These are phyloP conservation scores for Dromius quadrimaculatus DNA, from an alignment of 2,888 invertebrate species.

Conservation along the genomic window DNA sequence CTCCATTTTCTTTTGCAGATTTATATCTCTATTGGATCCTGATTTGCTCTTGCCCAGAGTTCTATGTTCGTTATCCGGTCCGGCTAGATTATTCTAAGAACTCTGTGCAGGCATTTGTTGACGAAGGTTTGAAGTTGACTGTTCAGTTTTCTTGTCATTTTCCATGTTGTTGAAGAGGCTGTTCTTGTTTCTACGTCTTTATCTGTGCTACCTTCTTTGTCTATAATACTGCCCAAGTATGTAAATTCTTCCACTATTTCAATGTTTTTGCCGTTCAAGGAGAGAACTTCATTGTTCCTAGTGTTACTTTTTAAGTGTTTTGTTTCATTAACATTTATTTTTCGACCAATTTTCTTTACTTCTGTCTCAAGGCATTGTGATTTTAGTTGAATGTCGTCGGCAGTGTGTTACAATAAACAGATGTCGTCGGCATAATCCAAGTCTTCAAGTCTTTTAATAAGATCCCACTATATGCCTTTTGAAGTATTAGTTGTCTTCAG, in stretches of 20 bases:
- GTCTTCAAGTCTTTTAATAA: conserved; percentile 4
- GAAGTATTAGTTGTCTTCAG: not conserved
- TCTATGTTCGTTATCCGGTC: conserved; percentile 8
- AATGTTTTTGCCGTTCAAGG: not conserved
- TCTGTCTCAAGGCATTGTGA: not conserved
- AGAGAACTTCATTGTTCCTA: conserved; percentile 7
- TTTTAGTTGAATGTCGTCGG: not conserved
- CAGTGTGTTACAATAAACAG: not conserved
- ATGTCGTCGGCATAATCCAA: conserved; percentile 4
- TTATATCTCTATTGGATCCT: not conserved
- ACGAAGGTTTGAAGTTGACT: conserved; percentile 5
- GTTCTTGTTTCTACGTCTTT: not conserved
- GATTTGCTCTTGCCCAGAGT: conserved; percentile 2
- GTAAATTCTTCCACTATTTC: not conserved
- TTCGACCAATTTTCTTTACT: not conserved
- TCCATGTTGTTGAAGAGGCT: conserved; percentile 10
- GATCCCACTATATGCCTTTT: not conserved
- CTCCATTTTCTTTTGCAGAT: conserved; percentile 11
- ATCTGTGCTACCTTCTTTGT: conserved; percentile 2
- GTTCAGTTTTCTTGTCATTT: not conserved
- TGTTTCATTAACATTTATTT: not conserved
- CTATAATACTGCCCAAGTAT: conserved; percentile 5
- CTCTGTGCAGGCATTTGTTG: conserved; percentile 7
- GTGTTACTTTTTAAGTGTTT: conserved; percentile 4
- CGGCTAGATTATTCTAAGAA: conserved; percentile 10